phyloP scores from a whole-genome alignment of 2,113 vertebrate genomes.

The Phylloscopus whistleri region DNA sequence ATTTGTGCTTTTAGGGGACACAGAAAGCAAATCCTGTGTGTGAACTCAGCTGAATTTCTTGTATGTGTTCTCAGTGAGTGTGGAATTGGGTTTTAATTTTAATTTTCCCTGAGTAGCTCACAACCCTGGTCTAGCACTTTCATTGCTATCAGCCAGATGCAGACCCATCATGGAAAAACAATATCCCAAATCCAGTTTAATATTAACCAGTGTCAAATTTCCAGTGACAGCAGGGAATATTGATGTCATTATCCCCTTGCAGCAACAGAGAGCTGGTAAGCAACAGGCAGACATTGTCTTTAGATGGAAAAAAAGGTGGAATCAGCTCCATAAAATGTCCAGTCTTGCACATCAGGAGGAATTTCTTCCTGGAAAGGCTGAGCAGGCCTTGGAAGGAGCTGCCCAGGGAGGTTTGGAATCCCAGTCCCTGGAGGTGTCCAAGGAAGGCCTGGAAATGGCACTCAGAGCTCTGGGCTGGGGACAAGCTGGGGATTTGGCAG shows the following conservation, averaged over 20 bases:
- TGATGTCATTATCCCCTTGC: background rate
- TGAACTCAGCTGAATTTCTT: background rate
- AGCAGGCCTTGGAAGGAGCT: background rate
- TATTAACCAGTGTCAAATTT: constrained; percentile 22
- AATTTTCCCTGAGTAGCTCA: background rate
- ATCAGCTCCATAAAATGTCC: background rate
- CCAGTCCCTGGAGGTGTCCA: background rate
- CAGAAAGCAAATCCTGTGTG: background rate
- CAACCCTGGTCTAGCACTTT: background rate
- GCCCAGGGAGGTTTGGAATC: background rate
- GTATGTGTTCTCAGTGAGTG: background rate
- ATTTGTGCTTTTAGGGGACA: background rate
- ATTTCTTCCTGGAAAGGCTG: background rate
- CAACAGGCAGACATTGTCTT: background rate
- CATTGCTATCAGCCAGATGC: background rate
- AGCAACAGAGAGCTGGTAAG: background rate
- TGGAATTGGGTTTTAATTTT: background rate
- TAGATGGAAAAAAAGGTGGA: background rate
- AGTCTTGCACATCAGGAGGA: background rate
- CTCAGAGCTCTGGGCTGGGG: background rate
- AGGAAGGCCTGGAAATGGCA: fast-evolving
- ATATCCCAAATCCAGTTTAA: background rate
- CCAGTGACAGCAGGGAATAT: background rate
- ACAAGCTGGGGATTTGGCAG: background rate
- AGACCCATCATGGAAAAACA: background rate